Conservation (phyloP, 2,888 invertebrate species). For the Podabrus alpinus region DNA sequence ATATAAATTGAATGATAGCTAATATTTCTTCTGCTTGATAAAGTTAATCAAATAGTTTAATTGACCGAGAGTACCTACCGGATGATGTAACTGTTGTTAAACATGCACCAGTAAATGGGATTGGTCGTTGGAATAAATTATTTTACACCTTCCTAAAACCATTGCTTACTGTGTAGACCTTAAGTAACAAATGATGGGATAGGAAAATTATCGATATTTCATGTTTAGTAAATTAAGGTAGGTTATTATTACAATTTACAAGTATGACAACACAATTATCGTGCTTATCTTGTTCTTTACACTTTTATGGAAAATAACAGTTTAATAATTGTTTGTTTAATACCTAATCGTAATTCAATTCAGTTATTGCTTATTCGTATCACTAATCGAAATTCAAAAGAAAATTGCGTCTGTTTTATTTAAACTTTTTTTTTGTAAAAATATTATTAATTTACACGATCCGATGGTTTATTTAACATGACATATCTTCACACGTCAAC, state of each 20-base stretch:
- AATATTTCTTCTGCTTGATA: neutral
- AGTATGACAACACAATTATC: constrained; percentile 35
- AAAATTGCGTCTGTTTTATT: neutral
- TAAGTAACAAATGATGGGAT: neutral
- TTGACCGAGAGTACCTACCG: neutral
- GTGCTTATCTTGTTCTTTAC: constrained; percentile 33
- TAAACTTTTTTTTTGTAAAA: neutral
- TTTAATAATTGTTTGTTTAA: constrained; percentile 17
- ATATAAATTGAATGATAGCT: neutral
- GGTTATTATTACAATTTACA: constrained; percentile 33
- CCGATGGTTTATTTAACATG: neutral
- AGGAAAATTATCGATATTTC: constrained; percentile 18
- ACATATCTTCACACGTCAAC: neutral
- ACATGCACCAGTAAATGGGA: neutral
- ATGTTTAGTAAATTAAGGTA: constrained; percentile 28
- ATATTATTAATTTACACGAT: neutral
- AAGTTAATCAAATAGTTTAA: neutral
- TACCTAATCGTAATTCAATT: neutral
- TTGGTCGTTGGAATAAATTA: neutral
- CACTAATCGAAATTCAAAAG: neutral
- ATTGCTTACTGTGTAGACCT: neutral
- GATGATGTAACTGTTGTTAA: neutral
- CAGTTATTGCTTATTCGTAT: neutral
- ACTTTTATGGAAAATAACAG: constrained; percentile 20
- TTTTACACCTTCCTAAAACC: neutral